Evolutionary conservation across 1,140 invertebrate genomes (phyloP).

Genomic region (Chymomyza costata): DNA sequence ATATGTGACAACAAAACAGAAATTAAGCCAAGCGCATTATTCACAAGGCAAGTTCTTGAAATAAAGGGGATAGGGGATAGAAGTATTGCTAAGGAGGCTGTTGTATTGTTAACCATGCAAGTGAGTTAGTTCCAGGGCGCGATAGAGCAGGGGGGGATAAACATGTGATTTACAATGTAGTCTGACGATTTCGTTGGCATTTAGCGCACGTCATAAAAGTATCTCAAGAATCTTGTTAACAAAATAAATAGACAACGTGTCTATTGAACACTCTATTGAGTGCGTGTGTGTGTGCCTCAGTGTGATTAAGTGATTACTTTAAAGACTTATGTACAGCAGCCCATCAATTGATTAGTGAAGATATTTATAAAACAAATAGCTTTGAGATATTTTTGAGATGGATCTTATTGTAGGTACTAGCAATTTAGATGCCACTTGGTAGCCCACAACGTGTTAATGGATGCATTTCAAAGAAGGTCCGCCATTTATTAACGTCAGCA

Average conservation of each 20-base stretch:
- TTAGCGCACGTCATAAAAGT: constrained; percentile 61
- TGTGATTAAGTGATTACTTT: constrained; percentile 65
- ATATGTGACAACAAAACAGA: constrained; percentile 66
- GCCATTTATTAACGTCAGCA: too few relatives aligned
- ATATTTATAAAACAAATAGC: too few relatives aligned
- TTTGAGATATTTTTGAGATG: too few relatives aligned
- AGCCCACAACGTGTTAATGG: too few relatives aligned
- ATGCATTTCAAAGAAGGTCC: too few relatives aligned
- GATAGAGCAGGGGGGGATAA: too few relatives aligned
- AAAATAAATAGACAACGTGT: constrained; percentile 50
- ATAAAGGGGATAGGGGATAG: constrained; percentile 3
- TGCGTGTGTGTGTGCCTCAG: constrained; percentile 43
- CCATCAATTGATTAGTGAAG: constrained; percentile 58
- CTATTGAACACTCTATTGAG: constrained; percentile 6
- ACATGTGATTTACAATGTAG: constrained; percentile 55
- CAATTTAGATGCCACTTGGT: too few relatives aligned
- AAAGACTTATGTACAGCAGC: not conserved
- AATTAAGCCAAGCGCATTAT: constrained; percentile 64
- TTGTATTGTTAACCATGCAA: too few relatives aligned
- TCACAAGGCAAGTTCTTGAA: constrained; percentile 47
- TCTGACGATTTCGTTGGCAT: constrained; percentile 29
- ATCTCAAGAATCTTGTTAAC: constrained; percentile 70
- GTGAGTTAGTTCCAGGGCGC: too few relatives aligned
- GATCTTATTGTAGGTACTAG: too few relatives aligned
- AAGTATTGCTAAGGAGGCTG: too few relatives aligned